These are phyloP conservation scores for Limanda limanda DNA, from an alignment of 2,113 vertebrate species.

Conservation along the genomic window DNA sequence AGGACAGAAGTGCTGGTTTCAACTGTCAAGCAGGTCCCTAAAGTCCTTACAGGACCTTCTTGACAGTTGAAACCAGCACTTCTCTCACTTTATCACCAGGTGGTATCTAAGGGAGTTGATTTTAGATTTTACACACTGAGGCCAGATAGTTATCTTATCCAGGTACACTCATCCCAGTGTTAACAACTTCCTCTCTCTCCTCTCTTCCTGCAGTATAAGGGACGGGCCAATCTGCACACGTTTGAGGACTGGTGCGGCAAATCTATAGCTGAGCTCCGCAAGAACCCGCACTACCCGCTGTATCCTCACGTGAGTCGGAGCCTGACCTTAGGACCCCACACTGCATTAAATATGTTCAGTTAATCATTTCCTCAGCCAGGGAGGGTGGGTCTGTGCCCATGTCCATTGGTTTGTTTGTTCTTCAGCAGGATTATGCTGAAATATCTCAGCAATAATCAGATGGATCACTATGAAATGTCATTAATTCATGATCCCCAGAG, in stretches of 20 bases:
- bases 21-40: no score
- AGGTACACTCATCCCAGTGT: no score
- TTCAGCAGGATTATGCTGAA: no score
- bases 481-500: background rate
- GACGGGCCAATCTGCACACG: conserved; percentile 91
- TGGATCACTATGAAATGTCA: background rate
- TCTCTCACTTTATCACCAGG: conserved; percentile 2
- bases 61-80: background rate
- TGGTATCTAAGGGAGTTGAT: no score
- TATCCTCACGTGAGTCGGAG: conserved; percentile 91
- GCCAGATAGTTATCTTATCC: no score
- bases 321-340: background rate
- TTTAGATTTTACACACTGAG: no score
- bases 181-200: background rate
- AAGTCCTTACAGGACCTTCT: background rate
- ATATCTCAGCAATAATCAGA: background rate
- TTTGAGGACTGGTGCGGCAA: conserved; percentile 97
- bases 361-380: no score
- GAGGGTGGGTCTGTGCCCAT: background rate
- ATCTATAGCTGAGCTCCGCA: conserved; percentile 86
- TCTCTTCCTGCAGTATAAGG: conserved; percentile 83
- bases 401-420: no score
- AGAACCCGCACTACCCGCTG: conserved; percentile 91
- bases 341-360: background rate
- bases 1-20: no score